Percentiles rank a stretch among this genome's conserved stretches.
Evolutionary conservation across 2,113 vertebrate species (phyloP).

Genomic region (Silurus asotus): DNA sequence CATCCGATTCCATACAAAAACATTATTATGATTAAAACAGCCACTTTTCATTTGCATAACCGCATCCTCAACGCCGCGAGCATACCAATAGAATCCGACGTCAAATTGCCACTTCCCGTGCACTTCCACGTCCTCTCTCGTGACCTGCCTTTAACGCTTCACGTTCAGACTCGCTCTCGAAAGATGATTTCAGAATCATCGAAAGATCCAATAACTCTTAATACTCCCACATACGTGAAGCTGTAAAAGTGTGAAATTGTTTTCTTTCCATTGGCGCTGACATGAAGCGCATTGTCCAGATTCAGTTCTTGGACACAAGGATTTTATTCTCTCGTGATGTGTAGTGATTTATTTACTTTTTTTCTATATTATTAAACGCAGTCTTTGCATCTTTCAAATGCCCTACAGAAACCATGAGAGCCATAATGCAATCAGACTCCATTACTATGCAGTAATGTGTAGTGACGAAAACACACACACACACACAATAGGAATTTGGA

Average conservation of each 20-base stretch:
- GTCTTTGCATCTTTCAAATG: background rate
- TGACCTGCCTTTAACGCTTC: too few relatives aligned
- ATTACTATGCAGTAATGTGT: background rate
- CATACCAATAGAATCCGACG: background rate
- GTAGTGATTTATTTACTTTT: background rate
- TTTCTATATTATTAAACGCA: too few relatives aligned
- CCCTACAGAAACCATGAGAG: background rate
- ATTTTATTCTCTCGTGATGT: background rate
- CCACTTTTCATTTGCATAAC: background rate
- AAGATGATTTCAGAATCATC: background rate
- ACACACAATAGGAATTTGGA: background rate
- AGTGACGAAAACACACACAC: too few relatives aligned
- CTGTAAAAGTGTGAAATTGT: background rate
- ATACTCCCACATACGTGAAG: background rate
- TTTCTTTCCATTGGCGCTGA: background rate
- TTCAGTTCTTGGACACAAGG: background rate
- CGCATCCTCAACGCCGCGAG: background rate
- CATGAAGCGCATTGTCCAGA: background rate
- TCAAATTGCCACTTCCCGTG: background rate
- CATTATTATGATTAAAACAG: background rate
- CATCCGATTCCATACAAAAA: background rate
- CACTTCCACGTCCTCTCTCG: background rate
- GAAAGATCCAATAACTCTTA: constrained; percentile 1
- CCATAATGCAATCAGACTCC: background rate
- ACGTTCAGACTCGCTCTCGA: background rate